Base-by-base conservation (phyloP, 2,113 vertebrate genomes). In the Lethenteron reissneri region DNA sequence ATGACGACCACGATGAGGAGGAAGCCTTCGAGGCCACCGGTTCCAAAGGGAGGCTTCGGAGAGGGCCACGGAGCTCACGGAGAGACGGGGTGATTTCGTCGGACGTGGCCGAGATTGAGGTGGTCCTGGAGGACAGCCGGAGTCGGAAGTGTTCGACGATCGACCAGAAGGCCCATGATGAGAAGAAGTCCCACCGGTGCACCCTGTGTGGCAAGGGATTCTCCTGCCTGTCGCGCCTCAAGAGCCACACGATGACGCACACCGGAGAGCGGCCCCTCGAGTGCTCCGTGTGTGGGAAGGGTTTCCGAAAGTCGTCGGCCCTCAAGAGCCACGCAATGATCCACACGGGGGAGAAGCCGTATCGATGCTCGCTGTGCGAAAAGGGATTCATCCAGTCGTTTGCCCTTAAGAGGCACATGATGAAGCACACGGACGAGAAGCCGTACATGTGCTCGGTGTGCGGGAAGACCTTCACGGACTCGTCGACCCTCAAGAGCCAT, bases 401-500 rank as follows among this genome's bases (percentile, higher is more conserved):
- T 8, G 64, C n/a, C n/a, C 64, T 68, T 11, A n/a, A 25, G 25
- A 68, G n/a, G 25, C 64, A 68, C 64, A 68, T 68, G 64, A 68
- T n/a, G 25, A 25, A 17, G 25, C 64, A 68, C 64, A 68, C 64
- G 25, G 64, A 25, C 21, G 64, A 68, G 64, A n/a, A 25, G 9
- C 64, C 64, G n/a, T 68, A 68, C 64, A 68, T 17, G 25, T 68
- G 64, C 64, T 68, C 64, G n/a, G 25, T 68, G n/a, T 68, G 64
- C 21, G 64, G 64, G 64, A 68, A 68, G 64, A 25, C n/a, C n/a
- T 68, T 68, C 64, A 68, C n/a, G 25, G n/a, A 25, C n/a, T 68
- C 64, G 25, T 17, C 64, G n/a, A 68, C 64, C 8, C 11, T 68
- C 8, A 68, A 25, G 25, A 9, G 25, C n/a, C 64, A 68, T 9